phyloP scores from a whole-genome alignment of 2,113 vertebrate genomes.

The Strix uralensis region DNA sequence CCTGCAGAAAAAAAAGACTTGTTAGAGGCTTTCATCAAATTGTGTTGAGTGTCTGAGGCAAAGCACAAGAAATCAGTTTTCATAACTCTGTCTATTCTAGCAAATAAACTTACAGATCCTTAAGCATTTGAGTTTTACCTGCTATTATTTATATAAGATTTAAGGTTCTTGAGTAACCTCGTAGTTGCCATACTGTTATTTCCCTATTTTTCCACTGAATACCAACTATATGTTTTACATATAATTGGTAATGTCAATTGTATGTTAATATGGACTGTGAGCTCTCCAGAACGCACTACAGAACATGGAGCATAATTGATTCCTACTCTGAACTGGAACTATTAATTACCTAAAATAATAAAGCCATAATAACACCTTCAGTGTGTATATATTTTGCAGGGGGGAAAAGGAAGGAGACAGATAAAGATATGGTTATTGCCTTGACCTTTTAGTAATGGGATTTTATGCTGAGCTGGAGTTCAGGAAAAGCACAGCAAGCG shows the following conservation, averaged over 20 bases:
- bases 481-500: neutral
- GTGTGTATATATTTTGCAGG: neutral
- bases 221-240: neutral
- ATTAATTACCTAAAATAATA: constrained; percentile 26
- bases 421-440: neutral
- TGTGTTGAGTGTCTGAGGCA: neutral
- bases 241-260: neutral
- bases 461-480: constrained; percentile 25
- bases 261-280: neutral
- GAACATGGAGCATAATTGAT: neutral
- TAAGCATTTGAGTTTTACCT: neutral
- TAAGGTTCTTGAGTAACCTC: neutral
- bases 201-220: neutral
- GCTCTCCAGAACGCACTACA: neutral
- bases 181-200: neutral
- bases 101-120: neutral
- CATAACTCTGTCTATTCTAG: neutral
- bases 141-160: neutral
- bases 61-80: neutral
- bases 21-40: neutral
- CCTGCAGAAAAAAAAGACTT: too few relatives aligned
- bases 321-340: neutral
- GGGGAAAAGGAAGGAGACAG: neutral
- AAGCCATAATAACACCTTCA: neutral
- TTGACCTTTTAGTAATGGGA: constrained; percentile 56